These are phyloP conservation scores for Papilio gigon DNA, from an alignment of 2,888 invertebrate species.

Conservation along the genomic window DNA sequence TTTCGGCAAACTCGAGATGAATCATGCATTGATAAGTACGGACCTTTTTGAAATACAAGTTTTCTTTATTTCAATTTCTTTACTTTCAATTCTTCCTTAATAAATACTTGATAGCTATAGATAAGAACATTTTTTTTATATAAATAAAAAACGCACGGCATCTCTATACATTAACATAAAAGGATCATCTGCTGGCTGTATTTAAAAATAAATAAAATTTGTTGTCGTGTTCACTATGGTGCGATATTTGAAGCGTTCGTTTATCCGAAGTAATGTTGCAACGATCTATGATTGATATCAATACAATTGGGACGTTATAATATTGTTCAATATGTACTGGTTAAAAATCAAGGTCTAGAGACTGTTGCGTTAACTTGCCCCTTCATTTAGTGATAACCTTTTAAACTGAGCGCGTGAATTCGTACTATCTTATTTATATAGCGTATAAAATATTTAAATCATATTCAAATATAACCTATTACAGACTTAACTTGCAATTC, in stretches of 20 bases:
- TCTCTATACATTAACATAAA: too few relatives aligned
- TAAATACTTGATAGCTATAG: background rate
- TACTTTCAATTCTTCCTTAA: background rate
- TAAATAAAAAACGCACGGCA: background rate
- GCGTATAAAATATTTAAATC: slow-evolving; percentile 30
- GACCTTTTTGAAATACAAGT: background rate
- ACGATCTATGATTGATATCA: slow-evolving; percentile 42
- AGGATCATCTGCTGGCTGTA: too few relatives aligned
- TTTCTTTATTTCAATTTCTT: background rate
- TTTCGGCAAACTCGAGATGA: background rate
- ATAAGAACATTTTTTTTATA: background rate
- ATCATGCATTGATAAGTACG: background rate
- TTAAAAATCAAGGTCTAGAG: slow-evolving; percentile 56
- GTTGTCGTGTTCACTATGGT: background rate
- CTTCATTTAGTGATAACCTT: slow-evolving; percentile 58
- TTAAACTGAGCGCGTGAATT: slow-evolving; percentile 54
- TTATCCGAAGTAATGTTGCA: background rate
- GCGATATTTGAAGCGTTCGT: background rate
- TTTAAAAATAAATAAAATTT: too few relatives aligned
- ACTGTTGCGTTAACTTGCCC: slow-evolving; percentile 46
- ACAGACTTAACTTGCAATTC: background rate
- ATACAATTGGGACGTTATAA: slow-evolving; percentile 40
- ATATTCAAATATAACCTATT: slow-evolving; percentile 6
- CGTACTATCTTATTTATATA: slow-evolving; percentile 51
- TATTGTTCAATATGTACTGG: slow-evolving; percentile 44